phyloP scores from a whole-genome alignment of 2,888 invertebrate genomes.

The Glyphotaelius pellucidus region DNA sequence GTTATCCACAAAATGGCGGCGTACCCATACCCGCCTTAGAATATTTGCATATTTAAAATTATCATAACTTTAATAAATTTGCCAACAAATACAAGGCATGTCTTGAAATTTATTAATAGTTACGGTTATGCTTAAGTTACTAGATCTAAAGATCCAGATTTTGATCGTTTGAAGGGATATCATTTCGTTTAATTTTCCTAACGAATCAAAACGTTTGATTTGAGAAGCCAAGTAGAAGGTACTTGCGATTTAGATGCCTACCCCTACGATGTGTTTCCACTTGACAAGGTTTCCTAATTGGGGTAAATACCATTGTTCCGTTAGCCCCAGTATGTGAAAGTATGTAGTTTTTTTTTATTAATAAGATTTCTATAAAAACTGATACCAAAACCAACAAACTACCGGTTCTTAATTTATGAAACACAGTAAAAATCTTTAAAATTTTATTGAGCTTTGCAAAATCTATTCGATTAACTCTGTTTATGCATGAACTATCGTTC shows the following conservation, averaged over 20 bases:
- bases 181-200: too few relatives aligned
- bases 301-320: neutral
- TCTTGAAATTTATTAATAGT: too few relatives aligned
- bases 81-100: too few relatives aligned
- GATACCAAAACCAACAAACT: neutral
- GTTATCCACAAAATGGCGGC: too few relatives aligned
- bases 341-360: neutral
- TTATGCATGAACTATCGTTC: neutral
- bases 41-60: too few relatives aligned
- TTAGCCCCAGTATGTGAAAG: neutral
- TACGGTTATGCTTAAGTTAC: too few relatives aligned
- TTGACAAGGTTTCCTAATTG: neutral
- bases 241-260: neutral
- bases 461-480: neutral
- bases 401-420: neutral
- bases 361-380: neutral
- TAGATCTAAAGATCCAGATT: too few relatives aligned
- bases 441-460: neutral
- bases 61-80: too few relatives aligned
- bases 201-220: neutral
- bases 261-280: neutral
- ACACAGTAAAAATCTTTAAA: neutral
- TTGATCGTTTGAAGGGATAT: too few relatives aligned
- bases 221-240: neutral
- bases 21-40: too few relatives aligned